phyloP scores from a whole-genome alignment of 2,888 invertebrate genomes.

The Nesidiocoris tenuis region DNA sequence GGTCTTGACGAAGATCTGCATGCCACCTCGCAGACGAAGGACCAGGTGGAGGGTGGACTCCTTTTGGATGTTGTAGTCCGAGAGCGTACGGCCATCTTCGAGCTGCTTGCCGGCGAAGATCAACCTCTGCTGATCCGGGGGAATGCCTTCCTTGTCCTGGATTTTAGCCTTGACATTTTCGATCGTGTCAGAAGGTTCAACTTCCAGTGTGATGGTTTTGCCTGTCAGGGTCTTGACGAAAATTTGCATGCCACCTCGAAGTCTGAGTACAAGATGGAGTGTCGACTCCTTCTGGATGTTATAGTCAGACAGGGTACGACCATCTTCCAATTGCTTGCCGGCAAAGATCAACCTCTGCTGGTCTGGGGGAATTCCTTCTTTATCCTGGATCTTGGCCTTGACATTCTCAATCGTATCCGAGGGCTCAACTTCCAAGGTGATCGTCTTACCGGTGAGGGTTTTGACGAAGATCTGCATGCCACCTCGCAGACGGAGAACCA shows the following conservation, averaged over 20 bases:
- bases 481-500: slow-evolving; percentile 60
- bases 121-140: slow-evolving; percentile 57
- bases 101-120: slow-evolving; percentile 65
- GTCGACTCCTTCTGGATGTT: slow-evolving; percentile 59
- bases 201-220: slow-evolving; percentile 56
- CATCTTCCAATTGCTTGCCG: slow-evolving; percentile 64
- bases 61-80: slow-evolving; percentile 66
- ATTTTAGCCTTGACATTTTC: slow-evolving; percentile 40
- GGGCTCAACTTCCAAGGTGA: slow-evolving; percentile 59
- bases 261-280: slow-evolving; percentile 44
- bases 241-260: slow-evolving; percentile 59
- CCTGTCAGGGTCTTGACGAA: slow-evolving; percentile 59
- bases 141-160: slow-evolving; percentile 61
- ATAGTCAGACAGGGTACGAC: slow-evolving; percentile 61
- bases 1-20: slow-evolving; percentile 62
- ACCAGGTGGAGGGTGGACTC: slow-evolving; percentile 62
- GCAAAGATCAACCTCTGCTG: slow-evolving; percentile 62
- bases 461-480: slow-evolving; percentile 63
- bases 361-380: slow-evolving; percentile 56
- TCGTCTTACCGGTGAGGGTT: slow-evolving; percentile 58
- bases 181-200: slow-evolving; percentile 37
- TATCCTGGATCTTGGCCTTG: slow-evolving; percentile 57
- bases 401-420: slow-evolving; percentile 65
- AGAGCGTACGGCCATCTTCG: slow-evolving; percentile 63
- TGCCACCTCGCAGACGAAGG: slow-evolving; percentile 58